phyloP scores from a whole-genome alignment of 2,888 invertebrate species.

The Ectropis crepuscularia region DNA sequence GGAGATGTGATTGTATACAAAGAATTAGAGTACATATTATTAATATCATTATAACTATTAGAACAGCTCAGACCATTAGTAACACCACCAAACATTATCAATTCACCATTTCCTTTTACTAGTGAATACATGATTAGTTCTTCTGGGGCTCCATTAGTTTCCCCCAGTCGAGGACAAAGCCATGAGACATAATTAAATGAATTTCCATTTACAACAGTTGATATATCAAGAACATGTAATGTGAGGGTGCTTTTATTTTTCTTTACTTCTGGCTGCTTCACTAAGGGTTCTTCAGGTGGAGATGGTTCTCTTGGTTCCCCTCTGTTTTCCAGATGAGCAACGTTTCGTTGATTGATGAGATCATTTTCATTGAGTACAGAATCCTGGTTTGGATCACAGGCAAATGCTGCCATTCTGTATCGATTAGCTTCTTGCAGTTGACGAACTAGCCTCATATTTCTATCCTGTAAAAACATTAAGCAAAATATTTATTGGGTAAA shows the following conservation, averaged over 20 bases:
- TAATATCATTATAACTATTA: constrained; percentile 82
- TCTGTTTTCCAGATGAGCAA: constrained; percentile 74
- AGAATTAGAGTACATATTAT: constrained; percentile 89
- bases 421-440: constrained; percentile 80
- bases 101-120: constrained; percentile 94
- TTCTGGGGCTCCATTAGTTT: constrained; percentile 90
- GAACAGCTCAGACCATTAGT: constrained; percentile 89
- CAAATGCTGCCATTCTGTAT: constrained; percentile 83
- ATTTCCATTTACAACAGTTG: constrained; percentile 87
- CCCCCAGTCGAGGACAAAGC: constrained; percentile 88
- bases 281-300: constrained; percentile 62
- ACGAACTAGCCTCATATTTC: constrained; percentile 76
- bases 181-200: constrained; percentile 87
- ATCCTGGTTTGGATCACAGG: constrained; percentile 70
- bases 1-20: constrained; percentile 91
- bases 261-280: constrained; percentile 79
- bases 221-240: constrained; percentile 94
- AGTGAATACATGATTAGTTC: constrained; percentile 96
- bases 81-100: constrained; percentile 98
- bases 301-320: constrained; percentile 60
- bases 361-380: constrained; percentile 72
- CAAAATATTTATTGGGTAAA: constrained; percentile 5
- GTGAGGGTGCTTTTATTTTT: constrained; percentile 88
- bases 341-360: constrained; percentile 79
- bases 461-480: constrained; percentile 67